Conservation (phyloP, 2,797 vertebrate species). For the Ctenopoma kingsleyae region DNA sequence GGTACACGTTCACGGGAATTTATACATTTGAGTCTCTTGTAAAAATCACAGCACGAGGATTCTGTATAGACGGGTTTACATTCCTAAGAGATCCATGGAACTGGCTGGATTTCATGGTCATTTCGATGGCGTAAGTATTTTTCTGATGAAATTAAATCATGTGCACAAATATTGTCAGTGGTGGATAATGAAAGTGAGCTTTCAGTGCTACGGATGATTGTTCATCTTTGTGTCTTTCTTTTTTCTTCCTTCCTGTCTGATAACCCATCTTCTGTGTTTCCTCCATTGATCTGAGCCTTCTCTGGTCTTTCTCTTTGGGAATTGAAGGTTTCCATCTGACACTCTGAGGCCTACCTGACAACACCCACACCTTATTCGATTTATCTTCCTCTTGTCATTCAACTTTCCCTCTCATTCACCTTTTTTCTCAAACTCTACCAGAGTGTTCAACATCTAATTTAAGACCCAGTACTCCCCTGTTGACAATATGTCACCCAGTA, state of each 20-base stretch:
- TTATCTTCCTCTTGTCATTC: conserved; percentile 44
- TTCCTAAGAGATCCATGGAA: conserved; percentile 99
- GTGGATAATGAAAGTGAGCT: conserved; percentile 27
- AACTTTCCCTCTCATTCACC: conserved; percentile 36
- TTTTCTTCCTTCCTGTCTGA: conserved; percentile 41
- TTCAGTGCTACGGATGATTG: conserved; percentile 13
- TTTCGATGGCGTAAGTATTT: conserved; percentile 99
- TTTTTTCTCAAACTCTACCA: conserved; percentile 37
- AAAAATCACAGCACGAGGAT: conserved; percentile 98
- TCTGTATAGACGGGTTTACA: conserved; percentile 99
- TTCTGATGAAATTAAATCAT: conserved; percentile 2
- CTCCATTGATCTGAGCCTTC: conserved; percentile 55
- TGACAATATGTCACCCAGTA: background rate
- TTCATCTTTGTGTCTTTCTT: conserved; percentile 43
- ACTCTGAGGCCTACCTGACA: conserved; percentile 42
- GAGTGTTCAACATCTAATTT: conserved; percentile 42
- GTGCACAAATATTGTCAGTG: conserved; percentile 2
- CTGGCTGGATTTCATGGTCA: conserved; percentile 99
- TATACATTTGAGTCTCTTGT: conserved; percentile 98
- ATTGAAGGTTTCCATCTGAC: conserved; percentile 60
- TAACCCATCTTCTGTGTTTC: conserved; percentile 63
- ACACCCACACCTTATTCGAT: conserved; percentile 46
- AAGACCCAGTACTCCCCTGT: conserved; percentile 30
- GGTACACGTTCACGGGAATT: conserved; percentile 99
- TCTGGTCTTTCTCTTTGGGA: conserved; percentile 68